These are phyloP conservation scores for Suncus etruscus DNA, from an alignment of 2,113 vertebrate species.

Conservation along the genomic window DNA sequence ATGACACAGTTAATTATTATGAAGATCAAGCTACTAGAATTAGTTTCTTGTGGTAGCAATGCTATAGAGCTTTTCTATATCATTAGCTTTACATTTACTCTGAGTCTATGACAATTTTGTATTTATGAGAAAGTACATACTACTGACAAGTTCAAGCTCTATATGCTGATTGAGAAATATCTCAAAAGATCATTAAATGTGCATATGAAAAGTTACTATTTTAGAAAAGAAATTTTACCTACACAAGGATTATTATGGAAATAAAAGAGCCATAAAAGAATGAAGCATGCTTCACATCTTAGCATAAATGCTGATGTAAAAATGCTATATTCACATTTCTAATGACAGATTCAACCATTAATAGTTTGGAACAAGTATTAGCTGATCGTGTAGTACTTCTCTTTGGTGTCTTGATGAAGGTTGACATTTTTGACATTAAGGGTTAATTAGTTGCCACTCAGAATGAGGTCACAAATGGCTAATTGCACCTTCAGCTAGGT, in stretches of 20 bases:
- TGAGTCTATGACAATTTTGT: slow-evolving; percentile 37
- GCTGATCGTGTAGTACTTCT: slow-evolving; percentile 78
- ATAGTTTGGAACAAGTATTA: slow-evolving; percentile 81
- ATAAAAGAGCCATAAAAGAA: slow-evolving; percentile 33
- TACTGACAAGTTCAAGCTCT: neutral
- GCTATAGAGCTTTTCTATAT: neutral
- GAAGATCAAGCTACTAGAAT: neutral
- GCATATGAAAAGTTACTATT: slow-evolving; percentile 37
- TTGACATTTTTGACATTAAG: slow-evolving; percentile 85
- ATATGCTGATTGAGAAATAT: slow-evolving; percentile 40
- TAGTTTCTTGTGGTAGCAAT: neutral
- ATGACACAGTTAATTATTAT: neutral
- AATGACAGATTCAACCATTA: slow-evolving; percentile 80
- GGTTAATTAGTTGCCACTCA: slow-evolving; percentile 84
- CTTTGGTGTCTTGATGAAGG: slow-evolving; percentile 83
- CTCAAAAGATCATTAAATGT: slow-evolving; percentile 18
- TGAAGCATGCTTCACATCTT: slow-evolving; percentile 49
- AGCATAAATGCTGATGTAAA: slow-evolving; percentile 68
- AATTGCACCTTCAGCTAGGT: slow-evolving; percentile 85
- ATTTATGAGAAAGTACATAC: neutral
- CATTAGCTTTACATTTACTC: slow-evolving; percentile 3
- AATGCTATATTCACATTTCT: slow-evolving; percentile 77
- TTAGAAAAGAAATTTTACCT: slow-evolving; percentile 48
- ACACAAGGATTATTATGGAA: neutral
- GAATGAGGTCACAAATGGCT: slow-evolving; percentile 85